Base-by-base conservation (phyloP, 2,888 invertebrate genomes). In the Macrostomum cliftonense region DNA sequence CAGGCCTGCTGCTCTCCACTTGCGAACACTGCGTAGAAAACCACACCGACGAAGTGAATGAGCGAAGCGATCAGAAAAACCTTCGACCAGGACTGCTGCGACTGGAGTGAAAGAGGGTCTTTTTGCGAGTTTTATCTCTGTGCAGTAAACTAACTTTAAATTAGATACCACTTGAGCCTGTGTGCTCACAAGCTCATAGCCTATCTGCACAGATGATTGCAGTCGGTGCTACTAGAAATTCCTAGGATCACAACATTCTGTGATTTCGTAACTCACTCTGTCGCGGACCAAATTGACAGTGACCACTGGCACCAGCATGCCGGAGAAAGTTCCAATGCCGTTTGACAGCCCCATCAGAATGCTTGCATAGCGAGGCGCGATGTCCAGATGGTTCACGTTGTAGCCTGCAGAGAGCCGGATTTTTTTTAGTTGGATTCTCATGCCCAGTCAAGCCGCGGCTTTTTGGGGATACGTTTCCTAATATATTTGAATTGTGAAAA, bases 331-430 rank as follows among this genome's bases (percentile, higher is more conserved):
- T 17, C 95, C 95, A 56, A 95, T 86, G 4, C 93, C 93, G 70
- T 97, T 97, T 7, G 93, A 91, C 65, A 97, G 78, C 1, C 95
- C 95, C 95, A 95, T 95, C 55, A 95, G 74, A 58, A 93, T 91
- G 68, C 88, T 88, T 37, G 93, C 93, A 67, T 91, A 93, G 45
- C 88, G 77, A 0, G 93, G 93, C 0, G 93, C 93, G 49, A 93
- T 89, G 67, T 93, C 93, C 67, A 93, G 73, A 63, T 95, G 93
- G 71, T 97, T 95, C 14, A 97, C 95, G 67, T 97, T 97, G 74
- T 91, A 95, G 28, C 95, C 91, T 28, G 28, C 28, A 28, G 9
- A 9, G 28, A 28, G 9, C 5, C 28, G 28, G 4, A 28, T 7
- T 28, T 28, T 7, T 28, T 9, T 28, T 7, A 28, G 9, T 28